Evolutionary conservation across 2,797 vertebrate genomes (phyloP), one percentile per base, ranked within the genome.

Genomic region (Cichlasoma orientale): DNA sequence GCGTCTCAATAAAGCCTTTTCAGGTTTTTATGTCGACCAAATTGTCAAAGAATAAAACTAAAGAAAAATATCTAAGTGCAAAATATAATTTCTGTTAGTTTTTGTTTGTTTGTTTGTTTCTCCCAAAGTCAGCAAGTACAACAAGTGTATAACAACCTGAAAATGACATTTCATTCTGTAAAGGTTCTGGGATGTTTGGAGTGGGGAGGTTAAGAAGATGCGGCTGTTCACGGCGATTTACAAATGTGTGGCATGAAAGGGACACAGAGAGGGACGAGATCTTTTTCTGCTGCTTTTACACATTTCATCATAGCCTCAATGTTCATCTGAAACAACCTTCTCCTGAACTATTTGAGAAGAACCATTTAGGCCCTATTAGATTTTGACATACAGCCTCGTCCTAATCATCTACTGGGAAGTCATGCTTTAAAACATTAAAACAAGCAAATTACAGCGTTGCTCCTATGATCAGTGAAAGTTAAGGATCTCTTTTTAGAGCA

Each of bases 151-250:
- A 47, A 18, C 16, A 18, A 61, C 36, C 21, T 61, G 23, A 61
- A 16, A 41, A 61, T 61, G 23, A 16, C 0, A 41, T 41, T 41
- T 61, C 3, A 61, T 12, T 61, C 23, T 41, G 58, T 41, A 41
- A 61, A 61, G 21, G 38, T 44, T 63, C 0, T 0, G 36, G 21
- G 21, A 44, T 36, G 36, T 18, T 44, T 66, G 0, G 25, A 66
- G 59, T 25, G 36, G 41, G 8, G 59, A 63, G 16, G 0, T 0
- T 25, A 44, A 44, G 0, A 23, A 25, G 59, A 4, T 4, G 4
- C 1, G 23, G 36, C 25, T 44, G 13, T 44, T 63, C 59, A 63
- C 36, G 31, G 31, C 6, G 31, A 31, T 27, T 44, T 63, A 63
- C 38, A 44, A 47, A 66, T 63, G 23, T 63, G 59, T 63, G 41